These are phyloP conservation scores for Chionis minor DNA, from an alignment of 2,113 vertebrate genomes.

Conservation along the genomic window DNA sequence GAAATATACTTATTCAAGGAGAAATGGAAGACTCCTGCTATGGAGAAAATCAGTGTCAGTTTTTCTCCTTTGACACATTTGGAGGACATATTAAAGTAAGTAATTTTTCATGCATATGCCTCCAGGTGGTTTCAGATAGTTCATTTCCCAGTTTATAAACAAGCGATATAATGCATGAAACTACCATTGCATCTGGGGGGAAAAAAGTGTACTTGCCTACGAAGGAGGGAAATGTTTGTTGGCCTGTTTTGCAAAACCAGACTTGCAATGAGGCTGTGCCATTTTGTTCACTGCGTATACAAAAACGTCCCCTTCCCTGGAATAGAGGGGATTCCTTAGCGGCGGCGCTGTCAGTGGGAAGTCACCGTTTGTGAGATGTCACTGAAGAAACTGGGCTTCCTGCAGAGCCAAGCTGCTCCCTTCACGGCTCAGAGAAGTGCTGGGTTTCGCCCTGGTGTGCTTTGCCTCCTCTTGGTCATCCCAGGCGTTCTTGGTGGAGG, in stretches of 20 bases:
- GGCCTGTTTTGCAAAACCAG: not conserved
- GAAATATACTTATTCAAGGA: conserved; percentile 56
- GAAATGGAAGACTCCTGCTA: conserved; percentile 55
- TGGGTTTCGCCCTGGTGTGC: not conserved
- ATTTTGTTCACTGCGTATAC: rapidly evolving
- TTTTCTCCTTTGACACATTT: conserved; percentile 57
- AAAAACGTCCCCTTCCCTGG: not conserved
- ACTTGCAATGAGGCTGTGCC: not conserved
- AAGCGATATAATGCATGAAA: not conserved
- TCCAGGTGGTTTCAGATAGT: not conserved
- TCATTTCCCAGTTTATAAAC: not conserved
- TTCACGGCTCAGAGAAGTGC: not conserved
- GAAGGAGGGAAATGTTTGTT: not conserved
- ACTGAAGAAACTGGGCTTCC: not conserved
- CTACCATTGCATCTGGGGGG: rapidly evolving
- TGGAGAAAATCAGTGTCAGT: conserved; percentile 28
- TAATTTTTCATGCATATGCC: not conserved
- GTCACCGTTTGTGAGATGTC: rapidly evolving
- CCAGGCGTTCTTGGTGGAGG: rapidly evolving
- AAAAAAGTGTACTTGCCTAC: not conserved
- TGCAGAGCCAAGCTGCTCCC: not conserved
- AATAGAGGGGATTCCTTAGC: not conserved
- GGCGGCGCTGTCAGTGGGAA: not conserved
- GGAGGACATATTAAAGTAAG: conserved; percentile 67
- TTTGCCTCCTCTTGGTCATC: not conserved